Conservation (phyloP, 1,140 invertebrate species). For the Pemphigus obesinymphae region DNA sequence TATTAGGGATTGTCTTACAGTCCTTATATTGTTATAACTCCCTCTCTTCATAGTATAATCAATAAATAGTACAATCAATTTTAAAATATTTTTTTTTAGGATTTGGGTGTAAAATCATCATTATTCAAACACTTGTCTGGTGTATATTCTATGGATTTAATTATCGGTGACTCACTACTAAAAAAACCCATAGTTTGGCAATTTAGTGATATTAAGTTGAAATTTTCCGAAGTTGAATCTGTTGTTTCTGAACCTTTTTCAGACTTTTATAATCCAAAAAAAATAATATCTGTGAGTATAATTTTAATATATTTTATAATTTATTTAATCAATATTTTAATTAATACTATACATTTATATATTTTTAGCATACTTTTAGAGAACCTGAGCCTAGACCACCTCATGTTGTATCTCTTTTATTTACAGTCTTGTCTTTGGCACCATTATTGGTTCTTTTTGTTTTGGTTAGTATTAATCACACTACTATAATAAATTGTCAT, state of each 20-base stretch:
- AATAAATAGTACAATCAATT: neutral
- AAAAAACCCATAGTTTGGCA: conserved; percentile 85
- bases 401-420: conserved; percentile 79
- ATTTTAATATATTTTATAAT: no score
- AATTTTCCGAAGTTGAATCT: conserved; percentile 56
- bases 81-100: conserved; percentile 55
- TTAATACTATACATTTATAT: conserved; percentile 6
- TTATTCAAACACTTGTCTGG: conserved; percentile 76
- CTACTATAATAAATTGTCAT: neutral
- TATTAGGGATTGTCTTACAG: no score
- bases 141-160: conserved; percentile 74
- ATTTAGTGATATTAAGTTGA: conserved; percentile 70
- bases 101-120: conserved; percentile 71
- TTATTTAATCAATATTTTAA: conserved; percentile 48
- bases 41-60: no score
- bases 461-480: conserved; percentile 56
- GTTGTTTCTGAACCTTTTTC: conserved; percentile 49
- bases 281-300: conserved; percentile 70
- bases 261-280: conserved; percentile 58
- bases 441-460: conserved; percentile 79
- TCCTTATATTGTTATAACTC: no score
- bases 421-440: conserved; percentile 75
- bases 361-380: conserved; percentile 77
- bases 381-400: conserved; percentile 86
- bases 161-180: conserved; percentile 85